Evolutionary conservation across 2,888 invertebrate genomes (phyloP).

Genomic region (Hydriomena furcata): DNA sequence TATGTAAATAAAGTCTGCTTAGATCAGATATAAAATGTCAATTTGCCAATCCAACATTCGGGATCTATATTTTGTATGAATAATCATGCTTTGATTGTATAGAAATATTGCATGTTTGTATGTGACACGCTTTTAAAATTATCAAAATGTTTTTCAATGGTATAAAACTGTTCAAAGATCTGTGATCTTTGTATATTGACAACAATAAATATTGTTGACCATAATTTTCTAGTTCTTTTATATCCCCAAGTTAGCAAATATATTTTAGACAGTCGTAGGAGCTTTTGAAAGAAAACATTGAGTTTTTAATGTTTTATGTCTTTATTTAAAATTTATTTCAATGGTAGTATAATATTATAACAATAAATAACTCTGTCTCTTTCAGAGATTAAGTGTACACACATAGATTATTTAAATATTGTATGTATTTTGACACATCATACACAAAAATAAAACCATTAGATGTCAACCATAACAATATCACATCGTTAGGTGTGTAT

Average conservation of each 20-base stretch:
- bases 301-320: conserved; percentile 51
- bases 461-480: conserved; percentile 73
- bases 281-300: conserved; percentile 36
- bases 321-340: conserved; percentile 79
- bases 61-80: too few species aligned
- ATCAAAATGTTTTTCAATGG: conserved; percentile 59
- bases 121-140: conserved; percentile 5
- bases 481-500: conserved; percentile 78
- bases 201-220: conserved; percentile 75
- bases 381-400: conserved; percentile 68
- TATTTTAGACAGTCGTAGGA: background rate
- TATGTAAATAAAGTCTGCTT: too few species aligned
- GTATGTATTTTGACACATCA: conserved; percentile 63
- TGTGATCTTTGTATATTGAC: conserved; percentile 74
- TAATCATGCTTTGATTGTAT: too few species aligned
- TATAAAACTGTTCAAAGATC: conserved; percentile 64
- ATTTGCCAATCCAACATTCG: too few species aligned
- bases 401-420: conserved; percentile 52
- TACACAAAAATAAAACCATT: conserved; percentile 78
- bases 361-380: conserved; percentile 80
- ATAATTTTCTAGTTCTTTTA: conserved; percentile 40
- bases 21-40: too few species aligned
- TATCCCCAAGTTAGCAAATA: background rate
- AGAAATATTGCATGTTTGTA: too few species aligned
- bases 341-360: conserved; percentile 69